Evolutionary conservation across 2,113 vertebrate genomes (phyloP), one percentile per base, ranked within the genome.

Genomic region (Hypomesus transpacificus): DNA sequence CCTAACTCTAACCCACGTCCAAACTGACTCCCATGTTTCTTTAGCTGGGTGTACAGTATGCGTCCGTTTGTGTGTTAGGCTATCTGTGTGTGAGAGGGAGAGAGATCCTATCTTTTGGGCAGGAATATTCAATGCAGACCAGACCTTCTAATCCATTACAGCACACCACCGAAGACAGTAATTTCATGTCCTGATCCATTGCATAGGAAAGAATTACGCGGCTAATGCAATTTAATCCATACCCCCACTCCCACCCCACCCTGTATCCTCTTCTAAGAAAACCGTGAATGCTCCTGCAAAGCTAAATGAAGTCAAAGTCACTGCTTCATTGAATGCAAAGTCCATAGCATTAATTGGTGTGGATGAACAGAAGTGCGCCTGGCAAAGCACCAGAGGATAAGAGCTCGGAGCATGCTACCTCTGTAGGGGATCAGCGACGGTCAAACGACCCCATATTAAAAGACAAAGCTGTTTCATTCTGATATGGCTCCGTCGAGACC

Each of bases 141-240:
- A 13, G 54, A 60, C 74, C 69, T 66, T 53, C 53, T 73, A 71
- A 71, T 82, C 31, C 68, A 78, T 77, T 74, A 68, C 67, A 75
- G 70, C 73, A 83, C 69, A 76, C 39, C 53, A 66, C 39, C 26
- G 73, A 72, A 84, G 74, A 75, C 34, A 57, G 70, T 73, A 53
- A 80, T 86, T 86, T 84, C 77, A 57, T 78, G 75, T 79, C 69
- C 78, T 82, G 76, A 89, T 85, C 79, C 71, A 82, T 84, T 87
- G 81, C 65, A 78, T 78, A 64, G 76, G 81, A 85, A 87, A 89
- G 87, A 86, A 89, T 89, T 87, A 85, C 70, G 78, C 62, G 21
- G 69, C 85, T 85, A 88, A 88, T 88, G 77, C 75, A 85, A 86
- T 88, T 89, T 87, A 89, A 81, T 86, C 84, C 83, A 50, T 76